Evolutionary conservation across 2,888 invertebrate species (phyloP).

Genomic region (Myathropa florea): DNA sequence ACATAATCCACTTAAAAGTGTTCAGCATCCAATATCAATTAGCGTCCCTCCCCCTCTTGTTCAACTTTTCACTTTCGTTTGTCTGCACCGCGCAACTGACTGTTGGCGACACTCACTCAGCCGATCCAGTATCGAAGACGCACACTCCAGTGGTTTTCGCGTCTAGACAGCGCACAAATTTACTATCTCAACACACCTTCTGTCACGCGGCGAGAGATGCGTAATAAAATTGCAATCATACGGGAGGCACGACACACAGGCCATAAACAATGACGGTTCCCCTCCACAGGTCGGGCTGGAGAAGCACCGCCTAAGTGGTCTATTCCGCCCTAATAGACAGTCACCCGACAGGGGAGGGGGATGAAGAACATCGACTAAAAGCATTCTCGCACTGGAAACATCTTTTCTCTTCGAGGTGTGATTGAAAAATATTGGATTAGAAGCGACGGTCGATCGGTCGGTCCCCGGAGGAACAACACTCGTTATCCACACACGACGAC

Average conservation of each 20-base stretch:
- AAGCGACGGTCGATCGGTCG: slow-evolving; percentile 11
- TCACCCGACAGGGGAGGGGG: neutral
- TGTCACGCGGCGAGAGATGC: slow-evolving; percentile 4
- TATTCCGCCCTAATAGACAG: slow-evolving; percentile 40
- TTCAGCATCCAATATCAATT: slow-evolving; percentile 57
- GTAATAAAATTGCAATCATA: slow-evolving; percentile 33
- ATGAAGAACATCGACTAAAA: slow-evolving; percentile 7
- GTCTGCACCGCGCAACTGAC: neutral
- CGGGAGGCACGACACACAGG: neutral
- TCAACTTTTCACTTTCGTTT: slow-evolving; percentile 18
- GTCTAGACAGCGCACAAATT: slow-evolving; percentile 44
- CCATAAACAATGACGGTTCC: slow-evolving; percentile 17
- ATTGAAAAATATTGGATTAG: slow-evolving; percentile 68
- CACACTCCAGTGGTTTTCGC: neutral
- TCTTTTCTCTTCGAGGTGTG: slow-evolving; percentile 33
- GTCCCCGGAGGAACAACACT: neutral
- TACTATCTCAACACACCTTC: slow-evolving; percentile 34
- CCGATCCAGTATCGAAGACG: neutral
- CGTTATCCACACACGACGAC: neutral
- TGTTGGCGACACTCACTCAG: neutral
- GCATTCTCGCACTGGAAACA: slow-evolving; percentile 12
- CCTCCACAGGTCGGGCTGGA: neutral
- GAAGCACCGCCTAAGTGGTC: slow-evolving; percentile 39
- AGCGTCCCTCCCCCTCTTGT: neutral
- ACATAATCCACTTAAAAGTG: slow-evolving; percentile 51